Evolutionary conservation across 2,797 vertebrate genomes (phyloP).

Genomic region (Morelia viridis): DNA sequence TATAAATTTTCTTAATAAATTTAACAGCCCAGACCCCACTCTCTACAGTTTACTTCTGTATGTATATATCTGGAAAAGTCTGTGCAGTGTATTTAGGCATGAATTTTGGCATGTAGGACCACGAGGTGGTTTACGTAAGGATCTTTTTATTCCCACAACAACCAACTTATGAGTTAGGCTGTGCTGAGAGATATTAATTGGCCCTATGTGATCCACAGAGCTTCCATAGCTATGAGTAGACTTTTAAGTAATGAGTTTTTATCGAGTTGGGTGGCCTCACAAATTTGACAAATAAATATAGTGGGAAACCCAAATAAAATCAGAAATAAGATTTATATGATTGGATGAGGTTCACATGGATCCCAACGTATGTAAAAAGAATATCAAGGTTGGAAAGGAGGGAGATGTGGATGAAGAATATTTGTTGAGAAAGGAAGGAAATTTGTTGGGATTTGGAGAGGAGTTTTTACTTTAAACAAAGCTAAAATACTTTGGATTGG

Average conservation of each 20-base stretch:
- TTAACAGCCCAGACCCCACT: background rate
- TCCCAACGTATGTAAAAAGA: background rate
- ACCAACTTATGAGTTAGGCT: background rate
- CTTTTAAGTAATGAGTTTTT: background rate
- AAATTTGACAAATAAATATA: background rate
- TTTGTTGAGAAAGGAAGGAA: background rate
- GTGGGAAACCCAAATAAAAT: background rate
- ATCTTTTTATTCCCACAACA: background rate
- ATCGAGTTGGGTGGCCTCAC: background rate
- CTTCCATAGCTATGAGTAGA: background rate
- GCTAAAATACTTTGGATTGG: background rate
- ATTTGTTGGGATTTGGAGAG: background rate
- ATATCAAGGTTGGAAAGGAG: background rate
- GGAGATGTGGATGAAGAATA: background rate
- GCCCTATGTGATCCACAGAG: background rate
- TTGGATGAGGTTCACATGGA: background rate
- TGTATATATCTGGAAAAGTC: background rate
- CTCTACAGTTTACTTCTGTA: background rate
- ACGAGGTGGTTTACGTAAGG: background rate
- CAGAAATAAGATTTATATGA: background rate
- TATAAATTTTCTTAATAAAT: background rate
- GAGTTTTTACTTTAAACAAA: background rate
- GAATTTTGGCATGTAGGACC: background rate
- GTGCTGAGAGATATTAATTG: background rate
- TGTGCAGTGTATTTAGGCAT: background rate